Conservation (phyloP, 35 echinoderm and acorn worm genomes). For the Ophiothrix spiculata region DNA sequence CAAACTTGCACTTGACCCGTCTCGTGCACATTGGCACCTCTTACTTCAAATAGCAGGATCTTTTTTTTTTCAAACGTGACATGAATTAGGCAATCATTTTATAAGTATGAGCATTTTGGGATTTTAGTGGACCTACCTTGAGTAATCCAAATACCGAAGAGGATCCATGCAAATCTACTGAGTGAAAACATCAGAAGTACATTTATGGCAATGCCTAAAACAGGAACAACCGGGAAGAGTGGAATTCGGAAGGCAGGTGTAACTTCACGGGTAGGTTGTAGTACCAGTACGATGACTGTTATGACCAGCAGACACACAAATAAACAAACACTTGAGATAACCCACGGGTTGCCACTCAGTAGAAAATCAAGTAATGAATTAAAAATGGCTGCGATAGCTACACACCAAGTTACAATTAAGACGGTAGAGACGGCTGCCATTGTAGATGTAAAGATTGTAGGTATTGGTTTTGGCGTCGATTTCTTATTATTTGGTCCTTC, state of each 20-base stretch:
- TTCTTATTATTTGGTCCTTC: constrained; percentile 9
- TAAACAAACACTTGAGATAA: neutral
- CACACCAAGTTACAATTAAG: neutral
- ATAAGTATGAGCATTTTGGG: too few relatives aligned
- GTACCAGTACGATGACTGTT: neutral
- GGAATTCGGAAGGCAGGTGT: neutral
- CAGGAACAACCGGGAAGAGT: neutral
- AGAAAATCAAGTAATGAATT: neutral
- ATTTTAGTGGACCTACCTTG: too few relatives aligned
- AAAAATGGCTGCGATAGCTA: neutral
- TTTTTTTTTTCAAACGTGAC: too few relatives aligned
- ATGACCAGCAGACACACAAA: neutral
- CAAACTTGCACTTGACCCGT: too few relatives aligned
- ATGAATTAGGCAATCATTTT: too few relatives aligned
- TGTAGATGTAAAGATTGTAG: neutral
- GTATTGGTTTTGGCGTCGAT: neutral
- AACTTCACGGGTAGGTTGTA: neutral
- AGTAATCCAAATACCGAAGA: neutral
- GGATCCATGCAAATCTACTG: neutral
- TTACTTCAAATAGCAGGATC: too few relatives aligned
- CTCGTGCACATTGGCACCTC: too few relatives aligned
- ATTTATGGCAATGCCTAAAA: neutral
- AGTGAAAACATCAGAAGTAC: neutral
- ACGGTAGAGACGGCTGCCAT: neutral
- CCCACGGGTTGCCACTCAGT: neutral